Conservation (phyloP, 2,113 vertebrate genomes). For the Empidonax traillii region DNA sequence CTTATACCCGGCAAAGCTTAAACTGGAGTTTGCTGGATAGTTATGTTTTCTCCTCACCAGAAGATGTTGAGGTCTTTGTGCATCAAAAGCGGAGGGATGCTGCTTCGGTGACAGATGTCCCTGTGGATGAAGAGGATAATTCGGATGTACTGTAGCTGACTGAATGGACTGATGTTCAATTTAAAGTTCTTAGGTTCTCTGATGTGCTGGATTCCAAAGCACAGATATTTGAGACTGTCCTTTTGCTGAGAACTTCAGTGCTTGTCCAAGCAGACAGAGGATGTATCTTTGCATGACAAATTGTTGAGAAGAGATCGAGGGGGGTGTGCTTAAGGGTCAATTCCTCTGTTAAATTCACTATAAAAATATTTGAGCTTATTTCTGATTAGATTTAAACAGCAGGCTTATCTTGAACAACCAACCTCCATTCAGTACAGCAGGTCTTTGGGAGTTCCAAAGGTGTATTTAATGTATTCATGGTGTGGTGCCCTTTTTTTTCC, state of each 20-base stretch:
- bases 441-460: constrained; percentile 7
- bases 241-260: constrained; percentile 68
- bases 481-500: neutral
- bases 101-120: constrained; percentile 78
- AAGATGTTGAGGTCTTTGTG: constrained; percentile 80
- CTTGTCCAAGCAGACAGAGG: constrained; percentile 62
- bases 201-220: constrained; percentile 62
- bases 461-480: neutral
- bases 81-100: constrained; percentile 78
- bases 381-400: constrained; percentile 44
- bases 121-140: constrained; percentile 84
- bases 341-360: constrained; percentile 37
- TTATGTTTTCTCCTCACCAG: constrained; percentile 81
- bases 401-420: constrained; percentile 51
- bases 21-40: constrained; percentile 75
- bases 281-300: constrained; percentile 33
- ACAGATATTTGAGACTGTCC: constrained; percentile 55
- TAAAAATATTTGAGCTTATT: constrained; percentile 18
- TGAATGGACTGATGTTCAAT: constrained; percentile 77
- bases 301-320: constrained; percentile 7
- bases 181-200: constrained; percentile 68
- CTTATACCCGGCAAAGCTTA: constrained; percentile 74
- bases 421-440: constrained; percentile 47
- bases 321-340: neutral
- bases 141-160: constrained; percentile 79